Evolutionary conservation across 1,140 invertebrate species (phyloP).

Genomic region (Homarus americanus): DNA sequence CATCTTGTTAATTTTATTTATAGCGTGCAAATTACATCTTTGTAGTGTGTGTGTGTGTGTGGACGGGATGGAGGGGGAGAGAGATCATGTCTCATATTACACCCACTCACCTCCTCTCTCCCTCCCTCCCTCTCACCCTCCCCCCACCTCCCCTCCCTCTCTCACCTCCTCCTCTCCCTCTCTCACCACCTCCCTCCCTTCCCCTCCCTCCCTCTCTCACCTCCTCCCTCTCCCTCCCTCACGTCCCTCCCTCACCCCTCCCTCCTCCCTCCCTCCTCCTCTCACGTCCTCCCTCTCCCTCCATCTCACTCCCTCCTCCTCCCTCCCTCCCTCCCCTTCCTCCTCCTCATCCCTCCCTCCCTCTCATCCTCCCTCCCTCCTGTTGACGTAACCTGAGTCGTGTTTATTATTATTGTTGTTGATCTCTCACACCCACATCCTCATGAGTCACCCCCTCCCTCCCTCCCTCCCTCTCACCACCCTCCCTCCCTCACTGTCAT

Average conservation of each 20-base stretch:
- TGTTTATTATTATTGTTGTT: neutral
- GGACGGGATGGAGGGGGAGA: too few species aligned
- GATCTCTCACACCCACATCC: too few species aligned
- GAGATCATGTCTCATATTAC: too few species aligned
- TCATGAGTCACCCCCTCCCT: too few species aligned
- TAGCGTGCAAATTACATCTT: too few species aligned
- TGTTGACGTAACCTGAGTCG: neutral
- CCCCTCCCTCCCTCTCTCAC: neutral
- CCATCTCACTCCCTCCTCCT: neutral
- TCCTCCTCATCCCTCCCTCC: slow-evolving; percentile 2
- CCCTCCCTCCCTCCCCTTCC: neutral
- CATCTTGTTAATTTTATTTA: too few species aligned
- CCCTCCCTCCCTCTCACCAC: too few species aligned
- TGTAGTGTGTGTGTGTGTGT: too few species aligned
- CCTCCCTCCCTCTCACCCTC: slow-evolving; percentile 1
- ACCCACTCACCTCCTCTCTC: neutral
- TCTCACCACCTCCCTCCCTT: neutral
- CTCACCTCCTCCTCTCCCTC: neutral
- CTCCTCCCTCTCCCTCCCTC: too few species aligned
- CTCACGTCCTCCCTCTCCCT: neutral
- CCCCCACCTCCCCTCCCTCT: neutral
- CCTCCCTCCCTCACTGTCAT: too few species aligned
- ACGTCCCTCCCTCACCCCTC: neutral
- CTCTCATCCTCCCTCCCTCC: slow-evolving; percentile 13
- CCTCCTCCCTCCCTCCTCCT: neutral